Evolutionary conservation across 1,140 invertebrate genomes (phyloP), one percentile per base, ranked within the genome.

Genomic region (Spodoptera frugiperda): DNA sequence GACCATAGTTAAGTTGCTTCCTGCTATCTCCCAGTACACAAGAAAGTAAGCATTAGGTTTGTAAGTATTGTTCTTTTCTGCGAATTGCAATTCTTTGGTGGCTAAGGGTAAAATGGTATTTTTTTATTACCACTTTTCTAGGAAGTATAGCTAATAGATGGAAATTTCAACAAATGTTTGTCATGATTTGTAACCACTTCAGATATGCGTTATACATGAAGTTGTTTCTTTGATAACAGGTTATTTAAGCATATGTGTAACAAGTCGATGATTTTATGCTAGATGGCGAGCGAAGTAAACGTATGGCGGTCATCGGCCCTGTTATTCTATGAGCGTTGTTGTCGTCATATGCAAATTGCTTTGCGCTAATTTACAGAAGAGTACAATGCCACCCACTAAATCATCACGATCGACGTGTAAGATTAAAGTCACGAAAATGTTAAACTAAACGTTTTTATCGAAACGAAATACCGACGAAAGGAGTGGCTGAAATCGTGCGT

Each of bases 291-390:
- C 65, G 78, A 82, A 81, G 78, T 84, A 78, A 82, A 83, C 83
- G 82, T 84, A 79, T 76, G 76, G 78, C 84, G 89, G 89, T 89
- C 87, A 86, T 78, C 81, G 88, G 80, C 87, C 87, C 85, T 84
- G 78, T 83, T 82, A 78, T 63, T 79, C 73, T 68, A 84, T 67
- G 80, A 80, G 39, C 77, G 74, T 81, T 82, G 82, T 82, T 81
- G 80, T 78, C 81, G 80, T 75, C 77, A 77, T 85, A 87, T 87
- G 84, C 82, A 88, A 89, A 89, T 87, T 82, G 79, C 53, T 81
- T 78, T 79, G 79, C 76, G 80, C 84, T 86, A 86, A 91, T 89
- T 87, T 82, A 86, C 85, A 75, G 70, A 76, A 81, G 78, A 84
- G 82, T 84, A 86, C 87, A 89, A 88, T 88, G 82, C 78, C 78